Evolutionary conservation across 2,888 invertebrate genomes (phyloP), one percentile per base, ranked within the genome.

Genomic region (Phortica okadai): DNA sequence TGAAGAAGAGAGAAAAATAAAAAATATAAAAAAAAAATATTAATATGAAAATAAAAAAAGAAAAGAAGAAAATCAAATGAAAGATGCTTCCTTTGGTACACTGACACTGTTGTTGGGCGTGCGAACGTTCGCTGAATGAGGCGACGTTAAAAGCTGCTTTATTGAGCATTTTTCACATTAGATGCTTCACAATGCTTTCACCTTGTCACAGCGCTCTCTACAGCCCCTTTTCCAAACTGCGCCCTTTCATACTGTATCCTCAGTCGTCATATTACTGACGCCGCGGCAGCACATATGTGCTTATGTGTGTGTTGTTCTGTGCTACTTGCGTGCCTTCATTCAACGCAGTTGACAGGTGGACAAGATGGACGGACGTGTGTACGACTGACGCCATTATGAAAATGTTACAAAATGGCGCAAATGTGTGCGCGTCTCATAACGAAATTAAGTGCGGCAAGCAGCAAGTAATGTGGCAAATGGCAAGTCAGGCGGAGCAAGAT

Each of bases 141-240:
- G 77, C 79, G 77, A 79, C 84, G 87, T 82, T 85, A 85, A 88
- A 85, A 88, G 85, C 85, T 86, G 82, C 86, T 85, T 85, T 88
- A 85, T 85, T 87, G 88, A 85, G 84, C 88, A 87, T 85, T 85
- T 88, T 76, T 83, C 86, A 84, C 87, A 85, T 88, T 87, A 88
- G 84, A 77, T 50, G 69, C 44, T 69, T 25, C 41, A n/a, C 41
- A 11, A 1, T 64, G 25, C 64, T 56, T 14, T 16, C 16, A 16
- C 56, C 16, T 14, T 33, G 11, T 66, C n/a, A 42, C 66, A n/a
- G 11, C 42, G 66, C 14, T 4, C 16, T 5, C 33, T 56, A 56
- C n/a, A n/a, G 14, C 14, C 56, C 14, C 56, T 56, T 56, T 6
- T 2, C 56, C 5, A 56, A 54, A n/a, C 11, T n/a, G n/a, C 7